Percentiles rank a stretch among this genome's conserved stretches.
phyloP scores from a whole-genome alignment of 2,888 invertebrate species.

The Hypomecis atomaria region DNA sequence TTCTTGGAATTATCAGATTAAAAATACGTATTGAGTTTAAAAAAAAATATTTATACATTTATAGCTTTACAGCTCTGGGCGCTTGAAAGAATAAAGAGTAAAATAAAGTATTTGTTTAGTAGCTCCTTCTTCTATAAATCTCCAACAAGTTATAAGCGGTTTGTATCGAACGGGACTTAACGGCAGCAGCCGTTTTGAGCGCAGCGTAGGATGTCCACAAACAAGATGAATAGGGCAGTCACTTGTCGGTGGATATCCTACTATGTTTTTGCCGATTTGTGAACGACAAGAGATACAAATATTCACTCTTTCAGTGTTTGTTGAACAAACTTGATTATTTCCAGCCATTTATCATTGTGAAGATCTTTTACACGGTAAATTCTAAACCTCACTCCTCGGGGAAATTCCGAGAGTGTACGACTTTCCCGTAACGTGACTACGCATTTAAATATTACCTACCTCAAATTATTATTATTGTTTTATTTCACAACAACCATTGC shows the following conservation, averaged over 20 bases:
- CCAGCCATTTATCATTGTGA: constrained; percentile 29
- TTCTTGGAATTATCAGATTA: no score
- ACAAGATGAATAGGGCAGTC: background rate
- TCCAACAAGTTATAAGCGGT: no score
- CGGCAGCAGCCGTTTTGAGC: background rate
- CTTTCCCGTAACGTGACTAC: constrained; percentile 33
- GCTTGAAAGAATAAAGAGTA: no score
- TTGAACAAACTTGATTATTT: constrained; percentile 23
- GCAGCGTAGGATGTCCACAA: background rate
- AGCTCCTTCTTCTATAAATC: no score
- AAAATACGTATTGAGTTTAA: no score
- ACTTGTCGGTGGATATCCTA: no score
- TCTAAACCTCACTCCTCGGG: constrained; percentile 37
- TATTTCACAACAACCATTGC: constrained; percentile 9
- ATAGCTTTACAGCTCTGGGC: no score
- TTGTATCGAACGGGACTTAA: no score
- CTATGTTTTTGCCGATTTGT: no score
- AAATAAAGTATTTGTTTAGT: no score
- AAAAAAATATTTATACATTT: no score
- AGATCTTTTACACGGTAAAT: constrained; percentile 30
- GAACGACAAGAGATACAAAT: no score
- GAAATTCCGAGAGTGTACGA: constrained; percentile 37
- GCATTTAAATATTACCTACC: constrained; percentile 27
- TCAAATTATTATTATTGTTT: constrained; percentile 25
- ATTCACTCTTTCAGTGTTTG: background rate